Evolutionary conservation across 2,888 invertebrate species (phyloP), one percentile per base, ranked within the genome.

Genomic region (Macrosoma leucophasiata): DNA sequence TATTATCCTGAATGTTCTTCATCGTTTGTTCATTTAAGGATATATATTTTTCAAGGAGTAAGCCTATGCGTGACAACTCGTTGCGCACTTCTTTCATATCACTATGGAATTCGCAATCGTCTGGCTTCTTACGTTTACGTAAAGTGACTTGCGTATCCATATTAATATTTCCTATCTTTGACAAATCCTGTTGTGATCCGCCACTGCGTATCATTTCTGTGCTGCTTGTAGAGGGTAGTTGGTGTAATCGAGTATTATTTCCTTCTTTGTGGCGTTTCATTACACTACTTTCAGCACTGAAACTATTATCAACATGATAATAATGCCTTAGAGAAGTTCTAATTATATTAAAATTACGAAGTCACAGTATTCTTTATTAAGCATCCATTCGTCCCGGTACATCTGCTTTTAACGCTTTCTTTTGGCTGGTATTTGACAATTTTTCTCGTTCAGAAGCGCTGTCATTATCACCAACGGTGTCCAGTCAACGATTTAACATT

Each of bases 1-100:
- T 45, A 23, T 30, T 37, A 1, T 41, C 32, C 14, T 37, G 34
- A 32, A 44, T 39, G 11, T 36, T 25, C 15, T 40, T 27, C 13
- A 33, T 18, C 4, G 37, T 40, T 5, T 40, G 34, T 17, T 41
- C 31, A 21, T 43, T 45, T 3, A 30, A 36, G 2, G n/a, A 25
- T 3, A 30, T 24, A 15, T 40, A 40, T 24, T 36, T 33, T 30
- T 36, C 36, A 24, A 40, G 12, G 12, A 33, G 6, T 6, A 17
- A 23, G n/a, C 29, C 27, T 11, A 40, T 40, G 2, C 33, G 33
- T 9, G 29, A 13, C n/a, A 36, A 27, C 9, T 39, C 32, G 8
- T 29, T 25, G 3, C 35, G 29, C 22, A 36, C 32, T 10, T 33
- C 29, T 17, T 10, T 20, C 11, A 31, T 8, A 1, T 36, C 20